A percentile compares a stretch with the other conserved stretches of the same genome.
phyloP scores from a whole-genome alignment of 2,113 vertebrate genomes.

The Antennarius striatus region DNA sequence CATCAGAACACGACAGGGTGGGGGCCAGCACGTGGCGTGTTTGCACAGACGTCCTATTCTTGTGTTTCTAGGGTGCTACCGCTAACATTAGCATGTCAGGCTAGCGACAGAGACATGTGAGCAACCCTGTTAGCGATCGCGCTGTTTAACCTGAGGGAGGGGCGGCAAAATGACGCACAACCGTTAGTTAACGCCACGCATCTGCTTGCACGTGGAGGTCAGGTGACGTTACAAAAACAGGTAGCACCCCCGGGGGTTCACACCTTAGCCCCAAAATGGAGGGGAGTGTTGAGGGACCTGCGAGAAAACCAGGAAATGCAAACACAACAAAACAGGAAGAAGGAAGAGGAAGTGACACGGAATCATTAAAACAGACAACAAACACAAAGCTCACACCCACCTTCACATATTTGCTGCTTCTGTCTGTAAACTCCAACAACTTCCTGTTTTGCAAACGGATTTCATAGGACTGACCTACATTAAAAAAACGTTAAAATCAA shows the following conservation, averaged over 20 bases:
- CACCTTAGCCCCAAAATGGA: slow-evolving; percentile 49
- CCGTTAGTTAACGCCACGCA: no score
- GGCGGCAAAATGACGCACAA: slow-evolving; percentile 15
- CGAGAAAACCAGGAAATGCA: slow-evolving; percentile 42
- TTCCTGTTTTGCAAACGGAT: slow-evolving; percentile 95
- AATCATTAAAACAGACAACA: slow-evolving; percentile 44
- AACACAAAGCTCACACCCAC: slow-evolving; percentile 77
- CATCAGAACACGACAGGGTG: slow-evolving; percentile 20
- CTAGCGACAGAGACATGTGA: not conserved
- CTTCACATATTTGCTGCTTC: slow-evolving; percentile 94
- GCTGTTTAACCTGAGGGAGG: slow-evolving; percentile 16
- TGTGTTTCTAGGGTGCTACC: slow-evolving; percentile 48
- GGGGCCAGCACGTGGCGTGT: slow-evolving; percentile 39
- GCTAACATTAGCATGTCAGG: not conserved
- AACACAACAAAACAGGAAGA: slow-evolving; percentile 52
- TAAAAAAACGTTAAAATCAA: slow-evolving; percentile 77
- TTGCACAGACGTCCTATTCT: slow-evolving; percentile 55
- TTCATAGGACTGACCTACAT: slow-evolving; percentile 97
- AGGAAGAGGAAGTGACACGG: slow-evolving; percentile 50
- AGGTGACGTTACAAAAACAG: slow-evolving; percentile 52
- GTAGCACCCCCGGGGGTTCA: slow-evolving; percentile 32
- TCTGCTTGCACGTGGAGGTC: slow-evolving; percentile 4
- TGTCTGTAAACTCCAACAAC: slow-evolving; percentile 92
- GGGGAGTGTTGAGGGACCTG: slow-evolving; percentile 52
- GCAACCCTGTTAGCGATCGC: no score